A percentile compares a stretch with the other conserved stretches of the same genome.
Conservation (phyloP, 2,888 invertebrate genomes). For the Andrena trimmerana region DNA sequence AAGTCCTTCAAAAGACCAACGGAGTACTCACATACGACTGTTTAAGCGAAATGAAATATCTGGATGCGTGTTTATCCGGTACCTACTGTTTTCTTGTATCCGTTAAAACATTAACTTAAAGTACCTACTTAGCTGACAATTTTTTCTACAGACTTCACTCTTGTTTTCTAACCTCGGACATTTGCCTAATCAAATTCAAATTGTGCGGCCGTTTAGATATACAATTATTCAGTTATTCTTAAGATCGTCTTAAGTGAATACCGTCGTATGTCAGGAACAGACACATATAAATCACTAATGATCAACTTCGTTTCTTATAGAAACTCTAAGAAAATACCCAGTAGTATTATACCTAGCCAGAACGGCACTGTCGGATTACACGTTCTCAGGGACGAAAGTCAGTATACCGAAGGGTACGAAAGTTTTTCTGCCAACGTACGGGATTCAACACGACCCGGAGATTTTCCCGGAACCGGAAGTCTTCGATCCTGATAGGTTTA, state of each 20-base stretch:
- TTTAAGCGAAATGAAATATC: constrained; percentile 83
- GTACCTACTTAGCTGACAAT: too few species aligned
- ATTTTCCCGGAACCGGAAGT: constrained; percentile 75
- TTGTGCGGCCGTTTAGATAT: too few species aligned
- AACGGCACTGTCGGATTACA: constrained; percentile 66
- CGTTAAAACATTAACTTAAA: background rate
- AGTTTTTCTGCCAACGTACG: constrained; percentile 71
- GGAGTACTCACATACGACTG: constrained; percentile 83
- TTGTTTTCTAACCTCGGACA: too few species aligned
- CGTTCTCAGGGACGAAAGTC: constrained; percentile 68
- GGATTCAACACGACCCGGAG: constrained; percentile 74
- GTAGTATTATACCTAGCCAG: constrained; percentile 62
- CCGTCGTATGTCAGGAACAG: background rate
- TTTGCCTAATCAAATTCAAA: too few species aligned
- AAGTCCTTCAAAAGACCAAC: constrained; percentile 48
- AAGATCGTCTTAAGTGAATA: too few species aligned
- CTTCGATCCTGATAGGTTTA: constrained; percentile 78
- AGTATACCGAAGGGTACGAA: constrained; percentile 28
- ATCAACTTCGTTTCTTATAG: constrained; percentile 49
- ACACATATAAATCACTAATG: background rate
- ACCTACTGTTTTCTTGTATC: background rate
- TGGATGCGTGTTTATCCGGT: constrained; percentile 83
- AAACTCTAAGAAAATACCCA: constrained; percentile 76
- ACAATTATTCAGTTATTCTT: too few species aligned
- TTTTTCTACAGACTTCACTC: too few species aligned